Conservation (phyloP, 92 coral and sea anemone species). For the Epizoanthus ramosus region DNA sequence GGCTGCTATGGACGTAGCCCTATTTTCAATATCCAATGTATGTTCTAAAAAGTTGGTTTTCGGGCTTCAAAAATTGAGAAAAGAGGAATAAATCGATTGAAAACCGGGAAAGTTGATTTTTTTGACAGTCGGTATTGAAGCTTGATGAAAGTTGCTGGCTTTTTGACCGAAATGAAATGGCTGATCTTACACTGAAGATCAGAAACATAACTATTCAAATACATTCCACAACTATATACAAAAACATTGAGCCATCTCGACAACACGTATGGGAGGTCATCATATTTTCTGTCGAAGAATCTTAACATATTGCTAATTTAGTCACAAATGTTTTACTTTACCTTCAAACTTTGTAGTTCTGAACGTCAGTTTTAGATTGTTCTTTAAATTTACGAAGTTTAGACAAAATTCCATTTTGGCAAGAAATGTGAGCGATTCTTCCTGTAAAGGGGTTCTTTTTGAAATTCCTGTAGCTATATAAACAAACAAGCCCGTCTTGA, state of each 20-base stretch:
- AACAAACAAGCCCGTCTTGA: conserved; percentile 17
- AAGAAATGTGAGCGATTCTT: conserved; percentile 14
- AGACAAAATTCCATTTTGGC: conserved; percentile 2
- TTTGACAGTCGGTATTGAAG: no score
- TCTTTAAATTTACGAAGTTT: conserved; percentile 7
- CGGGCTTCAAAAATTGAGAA: no score
- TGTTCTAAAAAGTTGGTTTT: no score
- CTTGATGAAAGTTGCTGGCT: no score
- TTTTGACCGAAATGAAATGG: no score
- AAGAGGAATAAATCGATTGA: no score
- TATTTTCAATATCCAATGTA: no score
- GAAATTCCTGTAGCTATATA: not conserved
- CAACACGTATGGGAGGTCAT: conserved; percentile 22
- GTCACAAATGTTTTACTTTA: not conserved
- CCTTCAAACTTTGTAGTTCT: conserved; percentile 7
- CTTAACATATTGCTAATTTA: conserved; percentile 8
- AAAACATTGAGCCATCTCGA: conserved; percentile 23
- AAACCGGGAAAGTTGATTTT: no score
- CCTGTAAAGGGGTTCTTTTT: conserved; percentile 7
- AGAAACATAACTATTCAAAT: not conserved
- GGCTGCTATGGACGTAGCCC: no score
- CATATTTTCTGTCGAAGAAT: conserved; percentile 9
- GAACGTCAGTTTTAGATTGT: conserved; percentile 8
- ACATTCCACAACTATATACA: conserved; percentile 13
- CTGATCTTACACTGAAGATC: no score